Evolutionary conservation across 2,888 invertebrate genomes (phyloP), one percentile per base, ranked within the genome.

Genomic region (Drosophila multiciliata): DNA sequence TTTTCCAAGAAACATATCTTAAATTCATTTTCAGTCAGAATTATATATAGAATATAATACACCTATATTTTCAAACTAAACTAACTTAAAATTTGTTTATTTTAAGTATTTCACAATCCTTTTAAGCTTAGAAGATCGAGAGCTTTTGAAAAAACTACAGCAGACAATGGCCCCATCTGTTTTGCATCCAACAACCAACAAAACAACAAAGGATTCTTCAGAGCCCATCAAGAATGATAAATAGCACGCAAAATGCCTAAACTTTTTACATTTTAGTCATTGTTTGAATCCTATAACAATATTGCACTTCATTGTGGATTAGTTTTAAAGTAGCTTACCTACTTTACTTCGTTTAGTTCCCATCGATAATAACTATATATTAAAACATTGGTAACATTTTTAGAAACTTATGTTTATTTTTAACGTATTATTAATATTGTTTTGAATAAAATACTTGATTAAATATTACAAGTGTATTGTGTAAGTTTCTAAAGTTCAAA

Each of bases 361-460:
- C 45, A 15, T 4, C 12, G 23, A 15, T 17, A 23, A 17, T 17
- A 4, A 26, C 1, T 20, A 0, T 23, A 8, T 1, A 42, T 2
- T 42, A 53, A 36, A 38, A 29, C 2, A 60, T 15, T 7, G 8
- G 15, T 15, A 26, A 26, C 20, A 55, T 26, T 45, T 35, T 42
- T 62, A 66, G 32, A 68, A 78, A 77, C 64, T 70, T 54, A 59
- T 11, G 3, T 70, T 78, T 66, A 61, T 78, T 65, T 64, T 48
- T 57, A 79, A 63, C 69, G 65, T 52, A 42, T 48, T 57, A 60
- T 65, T 60, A 55, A 64, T 69, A 75, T 79, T 60, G 50, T 60
- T 62, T 66, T 74, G 66, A 66, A 75, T 78, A 78, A 70, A 78
- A 62, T 78, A 79, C 63, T 70, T 75, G 66, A 70, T 75, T 77